A percentile compares a stretch with the other conserved stretches of the same genome.
phyloP scores from a whole-genome alignment of 2,797 vertebrate genomes.

The Centroberyx gerrardi region DNA sequence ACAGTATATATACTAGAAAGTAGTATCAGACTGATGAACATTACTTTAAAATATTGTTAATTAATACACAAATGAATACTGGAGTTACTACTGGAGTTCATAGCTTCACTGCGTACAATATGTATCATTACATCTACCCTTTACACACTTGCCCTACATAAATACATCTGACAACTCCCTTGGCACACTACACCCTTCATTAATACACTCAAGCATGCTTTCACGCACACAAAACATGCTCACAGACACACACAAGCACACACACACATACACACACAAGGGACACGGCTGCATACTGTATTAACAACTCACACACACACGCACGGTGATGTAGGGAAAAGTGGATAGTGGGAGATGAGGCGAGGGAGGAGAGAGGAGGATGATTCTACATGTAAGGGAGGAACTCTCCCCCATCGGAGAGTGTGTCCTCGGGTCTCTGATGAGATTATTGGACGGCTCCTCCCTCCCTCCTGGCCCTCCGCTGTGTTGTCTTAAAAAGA shows the following conservation, averaged over 20 bases:
- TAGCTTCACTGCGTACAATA: conserved; percentile 24
- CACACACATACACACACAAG: conserved; percentile 5
- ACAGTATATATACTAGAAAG: too few relatives aligned
- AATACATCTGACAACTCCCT: conserved; percentile 50
- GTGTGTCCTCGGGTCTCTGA: conserved; percentile 72
- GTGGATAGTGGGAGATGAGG: conserved; percentile 13
- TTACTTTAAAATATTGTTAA: too few relatives aligned
- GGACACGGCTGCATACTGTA: conserved; percentile 18
- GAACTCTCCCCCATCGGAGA: conserved; percentile 57
- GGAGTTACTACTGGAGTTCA: neutral
- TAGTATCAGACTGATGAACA: too few relatives aligned
- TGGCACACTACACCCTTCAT: conserved; percentile 33
- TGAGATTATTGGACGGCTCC: conserved; percentile 74
- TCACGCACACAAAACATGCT: neutral
- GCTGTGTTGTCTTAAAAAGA: conserved; percentile 77
- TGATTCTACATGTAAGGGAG: conserved; percentile 69
- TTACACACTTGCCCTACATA: conserved; percentile 46
- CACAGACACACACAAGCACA: conserved; percentile 4
- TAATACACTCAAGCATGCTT: conserved; percentile 32
- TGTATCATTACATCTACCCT: conserved; percentile 15
- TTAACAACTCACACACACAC: conserved; percentile 27
- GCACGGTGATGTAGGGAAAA: neutral
- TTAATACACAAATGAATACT: too few relatives aligned
- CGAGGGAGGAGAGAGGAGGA: conserved; percentile 26
- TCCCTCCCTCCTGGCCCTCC: conserved; percentile 57